Base-by-base conservation (phyloP, 2,888 invertebrate species). In the Arrhopalites spinosus region DNA sequence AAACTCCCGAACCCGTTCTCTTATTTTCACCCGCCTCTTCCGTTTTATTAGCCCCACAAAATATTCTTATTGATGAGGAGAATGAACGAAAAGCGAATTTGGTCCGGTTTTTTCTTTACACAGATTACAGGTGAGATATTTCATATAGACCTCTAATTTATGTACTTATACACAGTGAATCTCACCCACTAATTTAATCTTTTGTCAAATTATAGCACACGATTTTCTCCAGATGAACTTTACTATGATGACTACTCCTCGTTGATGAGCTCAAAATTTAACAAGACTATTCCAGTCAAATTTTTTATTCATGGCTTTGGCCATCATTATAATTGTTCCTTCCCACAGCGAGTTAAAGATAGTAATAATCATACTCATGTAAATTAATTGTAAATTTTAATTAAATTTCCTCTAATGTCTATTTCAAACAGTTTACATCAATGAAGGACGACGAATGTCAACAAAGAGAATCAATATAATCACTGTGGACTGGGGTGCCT, bases 401-500 rank as follows among this genome's bases (percentile, higher is more conserved):
- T 29, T 5, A 25, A 30, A 13, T 36, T 30, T 17, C 13, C 45
- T 15, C n/a, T n/a, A n/a, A n/a, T n/a, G n/a, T n/a, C n/a, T n/a
- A n/a, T n/a, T n/a, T n/a, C n/a, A n/a, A n/a, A n/a, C n/a, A n/a
- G n/a, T n/a, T n/a, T n/a, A n/a, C n/a, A n/a, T n/a, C n/a, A n/a
- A n/a, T n/a, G n/a, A n/a, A n/a, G n/a, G n/a, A n/a, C n/a, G n/a
- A n/a, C n/a, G n/a, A n/a, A n/a, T n/a, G n/a, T n/a, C n/a, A n/a
- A n/a, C n/a, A n/a, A n/a, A n/a, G n/a, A n/a, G n/a, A n/a, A n/a
- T n/a, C n/a, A 73, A 73, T 53, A 17, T 73, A 1, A 66, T 73
- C n/a, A 13, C 30, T 1, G 73, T 73, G 1, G 73, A 73, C 30
- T 73, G 73, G 73, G 73, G 73, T 15, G 50, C 53, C 1, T 15